Percentiles rank a stretch among this genome's conserved stretches.
Conservation (phyloP, 37 sponge, comb jelly and placozoan genomes). For the Tethya wilhelma region DNA sequence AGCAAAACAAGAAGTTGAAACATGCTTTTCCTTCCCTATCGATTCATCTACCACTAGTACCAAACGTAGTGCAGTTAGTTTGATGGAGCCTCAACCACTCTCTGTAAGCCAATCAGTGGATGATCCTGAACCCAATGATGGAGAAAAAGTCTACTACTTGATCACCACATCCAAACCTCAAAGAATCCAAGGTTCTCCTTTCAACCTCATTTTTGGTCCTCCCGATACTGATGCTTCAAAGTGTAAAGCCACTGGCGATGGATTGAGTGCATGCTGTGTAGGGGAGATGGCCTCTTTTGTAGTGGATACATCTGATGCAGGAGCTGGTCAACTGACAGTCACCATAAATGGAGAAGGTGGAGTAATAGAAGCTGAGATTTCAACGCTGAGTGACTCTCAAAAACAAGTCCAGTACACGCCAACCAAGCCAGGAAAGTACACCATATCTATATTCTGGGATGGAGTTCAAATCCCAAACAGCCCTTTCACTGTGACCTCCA, state of each 20-base stretch:
- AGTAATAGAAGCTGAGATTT: conserved; percentile 17
- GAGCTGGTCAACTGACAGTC: conserved; percentile 60
- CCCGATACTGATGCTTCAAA: conserved; percentile 32
- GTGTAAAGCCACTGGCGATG: conserved; percentile 78
- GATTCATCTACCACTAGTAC: too few relatives aligned
- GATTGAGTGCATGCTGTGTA: conserved; percentile 51
- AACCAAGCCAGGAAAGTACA: conserved; percentile 49
- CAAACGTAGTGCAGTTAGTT: too few relatives aligned
- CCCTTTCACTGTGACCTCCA: conserved; percentile 65
- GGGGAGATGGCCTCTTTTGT: conserved; percentile 48
- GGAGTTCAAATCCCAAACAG: conserved; percentile 59
- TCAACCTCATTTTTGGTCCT: conserved; percentile 73
- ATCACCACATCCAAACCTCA: conserved; percentile 71
- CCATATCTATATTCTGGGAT: conserved; percentile 58
- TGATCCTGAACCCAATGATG: conserved; percentile 44
- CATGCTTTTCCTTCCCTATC: too few relatives aligned
- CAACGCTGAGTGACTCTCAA: conserved; percentile 17
- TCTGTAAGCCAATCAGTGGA: conserved; percentile 49
- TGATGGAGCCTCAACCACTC: too few relatives aligned
- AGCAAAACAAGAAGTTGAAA: conserved; percentile 29
- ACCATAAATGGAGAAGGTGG: conserved; percentile 38
- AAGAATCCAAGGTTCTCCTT: conserved; percentile 85
- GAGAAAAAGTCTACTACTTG: conserved; percentile 54
- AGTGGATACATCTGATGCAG: conserved; percentile 52
- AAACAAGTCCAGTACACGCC: conserved; percentile 67